Evolutionary conservation across 2,888 invertebrate genomes (phyloP).

Genomic region (Tinea semifulvella): DNA sequence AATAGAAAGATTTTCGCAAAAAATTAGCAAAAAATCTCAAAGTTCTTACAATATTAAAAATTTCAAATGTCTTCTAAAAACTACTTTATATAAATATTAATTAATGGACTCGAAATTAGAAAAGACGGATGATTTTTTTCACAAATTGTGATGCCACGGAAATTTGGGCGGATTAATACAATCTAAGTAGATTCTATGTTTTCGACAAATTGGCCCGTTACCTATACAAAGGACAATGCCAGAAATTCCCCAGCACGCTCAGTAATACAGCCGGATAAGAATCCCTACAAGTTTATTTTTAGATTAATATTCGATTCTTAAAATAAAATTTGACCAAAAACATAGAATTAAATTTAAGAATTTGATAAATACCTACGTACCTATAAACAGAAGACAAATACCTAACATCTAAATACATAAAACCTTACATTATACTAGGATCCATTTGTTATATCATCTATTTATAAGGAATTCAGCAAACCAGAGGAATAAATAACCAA

Average conservation of each 20-base stretch:
- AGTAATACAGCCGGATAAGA: too few species aligned
- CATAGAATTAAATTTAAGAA: too few species aligned
- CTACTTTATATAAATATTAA: conserved; percentile 6
- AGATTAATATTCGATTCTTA: too few species aligned
- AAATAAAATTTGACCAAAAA: too few species aligned
- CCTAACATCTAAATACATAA: conserved; percentile 36
- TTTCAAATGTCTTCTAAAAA: not conserved
- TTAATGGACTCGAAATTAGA: conserved; percentile 9
- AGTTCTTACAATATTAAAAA: not conserved
- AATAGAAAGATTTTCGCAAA: not conserved
- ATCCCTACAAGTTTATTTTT: too few species aligned
- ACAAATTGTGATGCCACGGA: conserved; percentile 12
- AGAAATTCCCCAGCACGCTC: too few species aligned
- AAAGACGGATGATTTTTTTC: conserved; percentile 9
- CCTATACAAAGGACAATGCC: too few species aligned
- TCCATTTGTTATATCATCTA: conserved; percentile 39
- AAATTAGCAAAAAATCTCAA: not conserved
- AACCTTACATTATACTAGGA: conserved; percentile 52
- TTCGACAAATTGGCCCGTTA: not conserved
- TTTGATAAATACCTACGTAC: too few species aligned
- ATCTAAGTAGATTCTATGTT: not conserved
- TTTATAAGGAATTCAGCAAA: too few species aligned
- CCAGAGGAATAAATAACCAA: too few species aligned
- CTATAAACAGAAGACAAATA: too few species aligned
- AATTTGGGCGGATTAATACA: conserved; percentile 7